Base-by-base conservation (phyloP, 2,113 vertebrate species). In the Larimichthys polyactis region DNA sequence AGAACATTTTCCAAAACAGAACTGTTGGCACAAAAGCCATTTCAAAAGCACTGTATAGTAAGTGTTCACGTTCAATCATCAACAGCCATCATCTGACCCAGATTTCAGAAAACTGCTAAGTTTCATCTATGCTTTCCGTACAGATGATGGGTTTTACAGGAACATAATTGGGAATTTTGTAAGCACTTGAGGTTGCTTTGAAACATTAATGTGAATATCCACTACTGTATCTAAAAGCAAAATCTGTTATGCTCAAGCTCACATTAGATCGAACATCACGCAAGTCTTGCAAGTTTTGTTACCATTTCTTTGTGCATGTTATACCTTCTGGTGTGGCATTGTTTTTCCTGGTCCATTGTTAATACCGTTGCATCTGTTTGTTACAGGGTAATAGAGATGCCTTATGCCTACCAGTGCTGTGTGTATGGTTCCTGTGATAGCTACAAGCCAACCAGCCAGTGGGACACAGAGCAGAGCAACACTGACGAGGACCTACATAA, bases 321-420 rank as follows among this genome's bases (percentile, higher is more conserved):
- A 8, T 9, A 44, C 15, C 12, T 54, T 65, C 14, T 70, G 27
- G 9, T 43, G 16, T 67, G 49, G n/a, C 29, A 17, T 48, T 58
- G 17, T 71, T 79, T 60, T 19, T 15, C n/a, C 40, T 55, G 32
- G 15, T 49, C 17, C 22, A 0, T 24, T 59, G 27, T 69, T 10
- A 74, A 59, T 27, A 43, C 11, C 2, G 11, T 27, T 55, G 11
- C 43, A 17, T 72, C 15, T 88, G 24, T 87, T 48, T 82, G 22
- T 70, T 81, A 14, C 89, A 99, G 98, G 87, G 95, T 98, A 69
- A 94, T 99, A 3, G 98, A 99, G 93, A 97, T 97, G 84, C 98
- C 98, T 0, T 97, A 96, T 0, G 97, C 98, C 78, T 99, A 99
- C 91, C 98, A 99, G 94, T 99, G 98, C 93, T 99, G 98, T 22